These are phyloP conservation scores for Spisula solida DNA, from an alignment of 2,888 invertebrate species.

Conservation along the genomic window DNA sequence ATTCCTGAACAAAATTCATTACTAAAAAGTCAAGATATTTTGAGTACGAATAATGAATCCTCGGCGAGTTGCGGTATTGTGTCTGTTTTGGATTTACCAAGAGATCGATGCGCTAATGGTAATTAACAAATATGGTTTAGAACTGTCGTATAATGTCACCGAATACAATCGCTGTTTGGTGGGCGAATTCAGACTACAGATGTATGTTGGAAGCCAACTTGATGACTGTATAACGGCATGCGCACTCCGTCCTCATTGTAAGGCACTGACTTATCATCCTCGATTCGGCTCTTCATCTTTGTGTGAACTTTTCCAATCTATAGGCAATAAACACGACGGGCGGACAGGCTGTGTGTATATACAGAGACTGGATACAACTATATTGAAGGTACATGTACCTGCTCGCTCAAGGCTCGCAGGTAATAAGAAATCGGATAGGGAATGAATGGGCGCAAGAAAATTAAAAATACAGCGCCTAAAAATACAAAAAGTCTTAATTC, in stretches of 20 bases:
- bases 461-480: no score
- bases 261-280: neutral
- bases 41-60: no score
- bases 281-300: neutral
- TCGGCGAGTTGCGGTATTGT: neutral
- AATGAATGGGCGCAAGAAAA: no score
- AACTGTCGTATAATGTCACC: neutral
- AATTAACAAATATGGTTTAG: neutral
- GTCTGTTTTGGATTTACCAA: neutral
- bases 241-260: neutral
- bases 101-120: neutral
- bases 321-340: neutral
- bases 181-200: neutral
- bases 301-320: neutral
- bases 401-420: no score
- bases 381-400: neutral
- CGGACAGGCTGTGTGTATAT: neutral
- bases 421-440: no score
- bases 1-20: no score
- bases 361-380: neutral
- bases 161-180: neutral
- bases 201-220: neutral
- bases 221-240: conserved; percentile 1
- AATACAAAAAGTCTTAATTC: no score
- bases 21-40: no score